These are phyloP conservation scores for Akabosia matsudoensis DNA, from an alignment of 1,140 invertebrate species.

Conservation along the genomic window DNA sequence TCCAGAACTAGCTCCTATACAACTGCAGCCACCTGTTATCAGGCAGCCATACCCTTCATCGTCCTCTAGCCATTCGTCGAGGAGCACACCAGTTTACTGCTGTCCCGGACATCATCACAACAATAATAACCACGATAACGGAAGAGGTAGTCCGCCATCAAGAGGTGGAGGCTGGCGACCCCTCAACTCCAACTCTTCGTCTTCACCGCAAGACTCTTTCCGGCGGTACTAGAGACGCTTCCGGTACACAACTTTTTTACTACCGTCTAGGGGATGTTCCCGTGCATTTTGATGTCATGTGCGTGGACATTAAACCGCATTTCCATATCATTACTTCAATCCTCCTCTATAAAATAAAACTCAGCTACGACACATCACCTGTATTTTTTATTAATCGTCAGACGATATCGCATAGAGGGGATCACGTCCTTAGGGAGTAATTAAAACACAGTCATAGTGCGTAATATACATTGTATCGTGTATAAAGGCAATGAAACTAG, in stretches of 20 bases:
- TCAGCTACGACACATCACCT: too few species aligned
- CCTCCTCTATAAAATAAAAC: too few species aligned
- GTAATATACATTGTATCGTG: too few species aligned
- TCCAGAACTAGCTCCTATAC: neutral
- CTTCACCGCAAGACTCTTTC: neutral
- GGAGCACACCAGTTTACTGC: conserved; percentile 17
- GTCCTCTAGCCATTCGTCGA: neutral
- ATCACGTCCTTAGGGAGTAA: too few species aligned
- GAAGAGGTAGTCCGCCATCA: neutral
- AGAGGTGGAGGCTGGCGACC: neutral
- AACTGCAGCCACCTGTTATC: neutral
- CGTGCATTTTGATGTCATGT: too few species aligned
- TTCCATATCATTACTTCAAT: too few species aligned
- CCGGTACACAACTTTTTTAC: neutral
- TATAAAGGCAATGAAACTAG: too few species aligned
- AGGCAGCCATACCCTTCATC: neutral
- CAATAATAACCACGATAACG: conserved; percentile 2
- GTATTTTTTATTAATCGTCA: too few species aligned
- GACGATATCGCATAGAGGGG: too few species aligned
- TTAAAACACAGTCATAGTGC: too few species aligned
- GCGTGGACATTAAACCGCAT: too few species aligned
- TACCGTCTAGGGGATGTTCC: neutral
- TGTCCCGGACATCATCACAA: neutral
- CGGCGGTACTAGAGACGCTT: neutral
- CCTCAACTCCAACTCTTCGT: neutral